A percentile compares a stretch with the other conserved stretches of the same genome.
These are phyloP conservation scores for Orthosia cruda DNA, from an alignment of 2,888 invertebrate genomes.

Conservation along the genomic window DNA sequence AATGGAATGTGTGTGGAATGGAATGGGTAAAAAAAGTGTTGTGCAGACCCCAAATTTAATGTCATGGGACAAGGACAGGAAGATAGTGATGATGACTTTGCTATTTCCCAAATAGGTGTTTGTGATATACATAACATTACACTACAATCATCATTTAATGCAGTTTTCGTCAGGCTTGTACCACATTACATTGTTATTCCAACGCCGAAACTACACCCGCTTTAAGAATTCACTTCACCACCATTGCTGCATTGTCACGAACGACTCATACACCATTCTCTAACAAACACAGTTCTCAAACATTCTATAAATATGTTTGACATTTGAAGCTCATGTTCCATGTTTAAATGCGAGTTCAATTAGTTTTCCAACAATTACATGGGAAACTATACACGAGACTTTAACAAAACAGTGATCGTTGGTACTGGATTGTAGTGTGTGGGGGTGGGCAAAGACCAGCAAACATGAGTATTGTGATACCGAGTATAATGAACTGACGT, in stretches of 20 bases:
- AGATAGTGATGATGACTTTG: too few species aligned
- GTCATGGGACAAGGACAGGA: too few species aligned
- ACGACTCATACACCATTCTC: slow-evolving; percentile 14
- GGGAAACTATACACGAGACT: slow-evolving; percentile 31
- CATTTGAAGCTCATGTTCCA: slow-evolving; percentile 19
- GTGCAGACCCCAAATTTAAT: too few species aligned
- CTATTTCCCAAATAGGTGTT: neutral
- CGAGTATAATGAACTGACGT: slow-evolving; percentile 38
- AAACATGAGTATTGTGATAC: slow-evolving; percentile 47
- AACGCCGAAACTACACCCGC: neutral
- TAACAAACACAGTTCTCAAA: slow-evolving; percentile 20
- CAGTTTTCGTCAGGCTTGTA: neutral
- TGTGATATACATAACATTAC: neutral
- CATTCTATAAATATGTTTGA: slow-evolving; percentile 34
- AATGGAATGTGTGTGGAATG: too few species aligned
- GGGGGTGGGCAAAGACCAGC: slow-evolving; percentile 19
- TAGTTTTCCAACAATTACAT: slow-evolving; percentile 46
- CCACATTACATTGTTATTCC: neutral
- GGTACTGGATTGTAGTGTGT: neutral
- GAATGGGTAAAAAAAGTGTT: too few species aligned
- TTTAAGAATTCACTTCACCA: slow-evolving; percentile 23
- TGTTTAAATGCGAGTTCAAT: slow-evolving; percentile 50
- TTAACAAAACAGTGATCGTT: slow-evolving; percentile 41
- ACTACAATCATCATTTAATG: neutral
- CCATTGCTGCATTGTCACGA: slow-evolving; percentile 1